Conservation (phyloP, 1,140 invertebrate genomes). For the Drosophila seguyi region DNA sequence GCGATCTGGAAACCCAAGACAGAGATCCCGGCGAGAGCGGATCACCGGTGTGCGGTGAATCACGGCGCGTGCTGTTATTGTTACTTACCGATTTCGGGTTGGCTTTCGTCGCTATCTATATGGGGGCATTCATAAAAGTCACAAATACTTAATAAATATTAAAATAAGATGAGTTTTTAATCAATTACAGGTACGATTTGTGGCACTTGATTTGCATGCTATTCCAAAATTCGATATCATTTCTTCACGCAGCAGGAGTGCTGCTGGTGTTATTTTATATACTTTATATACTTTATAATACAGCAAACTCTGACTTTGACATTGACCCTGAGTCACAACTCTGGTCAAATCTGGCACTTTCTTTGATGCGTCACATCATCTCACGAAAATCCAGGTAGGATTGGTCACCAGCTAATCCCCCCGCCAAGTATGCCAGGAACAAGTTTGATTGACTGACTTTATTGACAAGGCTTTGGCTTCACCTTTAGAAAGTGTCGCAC, state of each 20-base stretch:
- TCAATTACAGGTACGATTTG: conserved; percentile 72
- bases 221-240: conserved; percentile 20
- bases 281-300: background rate
- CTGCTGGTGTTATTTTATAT: conserved; percentile 47
- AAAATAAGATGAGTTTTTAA: conserved; percentile 67
- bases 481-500: conserved; percentile 35
- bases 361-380: conserved; percentile 15
- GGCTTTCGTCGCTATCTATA: conserved; percentile 35
- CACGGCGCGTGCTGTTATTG: conserved; percentile 70
- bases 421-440: conserved; percentile 24
- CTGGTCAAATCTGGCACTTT: conserved; percentile 35
- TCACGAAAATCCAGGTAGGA: background rate
- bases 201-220: conserved; percentile 38
- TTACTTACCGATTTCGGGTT: conserved; percentile 26
- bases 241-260: conserved; percentile 40
- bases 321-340: conserved; percentile 43
- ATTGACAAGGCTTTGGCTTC: conserved; percentile 48
- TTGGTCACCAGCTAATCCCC: conserved; percentile 24
- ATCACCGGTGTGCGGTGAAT: conserved; percentile 45
- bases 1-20: conserved; percentile 12
- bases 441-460: conserved; percentile 34
- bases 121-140: conserved; percentile 65
- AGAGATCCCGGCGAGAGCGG: conserved; percentile 19
- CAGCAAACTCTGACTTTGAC: background rate
- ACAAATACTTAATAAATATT: conserved; percentile 78